phyloP scores from a whole-genome alignment of 2,113 vertebrate genomes.

The Labeo catla region DNA sequence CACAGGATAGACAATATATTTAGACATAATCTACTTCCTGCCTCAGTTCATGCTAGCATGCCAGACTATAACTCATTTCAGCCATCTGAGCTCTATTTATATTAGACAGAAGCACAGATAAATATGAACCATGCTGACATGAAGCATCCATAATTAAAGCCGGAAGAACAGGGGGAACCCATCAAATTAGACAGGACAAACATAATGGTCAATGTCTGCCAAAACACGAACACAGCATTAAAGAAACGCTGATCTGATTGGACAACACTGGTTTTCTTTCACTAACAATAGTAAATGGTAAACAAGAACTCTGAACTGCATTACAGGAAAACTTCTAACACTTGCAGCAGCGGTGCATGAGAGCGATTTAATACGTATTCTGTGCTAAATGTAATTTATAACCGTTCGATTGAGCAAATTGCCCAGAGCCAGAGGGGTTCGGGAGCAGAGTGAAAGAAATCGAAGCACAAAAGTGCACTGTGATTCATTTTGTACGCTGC shows the following conservation, averaged over 20 bases:
- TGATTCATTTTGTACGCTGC: slow-evolving; percentile 18
- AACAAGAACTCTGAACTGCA: background rate
- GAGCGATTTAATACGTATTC: background rate
- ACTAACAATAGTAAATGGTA: slow-evolving; percentile 2
- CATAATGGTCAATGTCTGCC: background rate
- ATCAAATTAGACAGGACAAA: slow-evolving; percentile 32
- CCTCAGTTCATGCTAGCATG: background rate
- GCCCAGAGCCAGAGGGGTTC: background rate
- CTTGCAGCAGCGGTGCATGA: background rate
- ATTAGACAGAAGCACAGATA: slow-evolving; percentile 17
- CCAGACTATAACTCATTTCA: slow-evolving; percentile 2
- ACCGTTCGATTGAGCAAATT: slow-evolving; percentile 6
- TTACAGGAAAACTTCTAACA: slow-evolving; percentile 1
- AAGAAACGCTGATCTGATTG: slow-evolving; percentile 2
- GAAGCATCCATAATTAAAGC: background rate
- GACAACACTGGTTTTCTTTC: background rate
- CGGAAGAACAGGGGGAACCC: background rate
- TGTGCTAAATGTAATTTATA: slow-evolving; percentile 30
- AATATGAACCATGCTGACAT: slow-evolving; percentile 27
- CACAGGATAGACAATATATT: background rate
- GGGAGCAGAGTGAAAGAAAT: slow-evolving; percentile 10
- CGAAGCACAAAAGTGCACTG: slow-evolving; percentile 3
- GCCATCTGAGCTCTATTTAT: slow-evolving; percentile 3
- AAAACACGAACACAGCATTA: background rate
- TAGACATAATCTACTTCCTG: background rate